phyloP scores from a whole-genome alignment of 2,113 vertebrate species.

The Pontoporia blainvillei region DNA sequence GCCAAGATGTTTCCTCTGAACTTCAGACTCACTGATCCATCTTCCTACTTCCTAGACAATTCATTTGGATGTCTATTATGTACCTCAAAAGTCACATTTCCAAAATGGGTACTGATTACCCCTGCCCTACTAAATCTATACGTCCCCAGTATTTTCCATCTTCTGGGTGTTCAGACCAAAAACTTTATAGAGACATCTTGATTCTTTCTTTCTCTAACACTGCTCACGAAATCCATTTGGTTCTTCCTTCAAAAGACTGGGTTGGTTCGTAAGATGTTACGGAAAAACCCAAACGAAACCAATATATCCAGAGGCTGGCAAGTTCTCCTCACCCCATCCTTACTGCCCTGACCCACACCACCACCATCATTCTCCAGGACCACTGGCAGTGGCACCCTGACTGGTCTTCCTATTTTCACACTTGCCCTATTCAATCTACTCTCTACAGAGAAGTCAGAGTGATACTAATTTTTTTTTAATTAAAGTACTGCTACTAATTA shows the following conservation, averaged over 20 bases:
- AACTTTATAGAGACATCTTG: not conserved
- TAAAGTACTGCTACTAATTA: not conserved
- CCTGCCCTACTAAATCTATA: not conserved
- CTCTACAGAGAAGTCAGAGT: not conserved
- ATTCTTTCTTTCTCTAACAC: not conserved
- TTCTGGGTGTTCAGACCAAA: not conserved
- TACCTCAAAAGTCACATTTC: not conserved
- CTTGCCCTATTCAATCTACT: not conserved
- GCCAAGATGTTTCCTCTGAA: not conserved
- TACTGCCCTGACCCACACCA: fast-evolving
- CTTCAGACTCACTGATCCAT: not conserved
- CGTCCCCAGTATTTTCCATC: not conserved
- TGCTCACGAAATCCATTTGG: not conserved
- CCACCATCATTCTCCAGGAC: too few relatives aligned
- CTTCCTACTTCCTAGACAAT: not conserved
- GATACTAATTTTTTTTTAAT: not conserved
- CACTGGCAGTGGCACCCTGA: too few relatives aligned
- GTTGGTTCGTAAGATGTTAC: too few relatives aligned
- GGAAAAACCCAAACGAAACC: too few relatives aligned
- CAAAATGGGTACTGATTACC: not conserved
- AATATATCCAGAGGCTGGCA: not conserved
- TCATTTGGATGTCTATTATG: not conserved
- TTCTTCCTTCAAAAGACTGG: not conserved
- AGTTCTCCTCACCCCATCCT: not conserved
- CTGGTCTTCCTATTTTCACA: not conserved